These are phyloP conservation scores for Callyntrura guangdongensis DNA, from an alignment of 2,888 invertebrate species.

Conservation along the genomic window DNA sequence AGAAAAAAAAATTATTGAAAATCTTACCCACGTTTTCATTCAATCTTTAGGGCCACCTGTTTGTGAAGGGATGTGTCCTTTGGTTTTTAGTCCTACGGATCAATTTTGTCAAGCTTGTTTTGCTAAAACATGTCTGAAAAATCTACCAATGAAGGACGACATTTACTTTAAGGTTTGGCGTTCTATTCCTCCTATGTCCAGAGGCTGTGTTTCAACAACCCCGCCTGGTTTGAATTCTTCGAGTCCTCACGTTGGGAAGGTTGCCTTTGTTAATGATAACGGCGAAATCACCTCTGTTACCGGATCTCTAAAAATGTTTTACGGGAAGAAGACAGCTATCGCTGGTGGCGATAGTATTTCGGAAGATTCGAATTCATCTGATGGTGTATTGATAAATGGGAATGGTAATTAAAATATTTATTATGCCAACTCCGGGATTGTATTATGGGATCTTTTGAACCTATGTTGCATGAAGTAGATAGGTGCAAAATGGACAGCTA, in stretches of 20 bases:
- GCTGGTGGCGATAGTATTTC: background rate
- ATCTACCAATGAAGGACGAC: constrained; percentile 75
- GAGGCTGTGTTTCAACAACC: constrained; percentile 60
- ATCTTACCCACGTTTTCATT: background rate
- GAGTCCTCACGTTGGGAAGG: constrained; percentile 72
- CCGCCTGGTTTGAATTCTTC: constrained; percentile 51
- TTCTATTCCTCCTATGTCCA: constrained; percentile 72
- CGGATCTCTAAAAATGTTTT: constrained; percentile 41
- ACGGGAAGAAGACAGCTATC: background rate
- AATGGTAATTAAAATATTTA: constrained; percentile 28
- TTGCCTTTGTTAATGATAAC: constrained; percentile 59
- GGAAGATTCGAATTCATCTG: constrained; percentile 55
- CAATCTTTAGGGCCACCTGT: constrained; percentile 63
- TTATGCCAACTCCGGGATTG: background rate
- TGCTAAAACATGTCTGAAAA: constrained; percentile 68
- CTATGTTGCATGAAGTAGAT: no score
- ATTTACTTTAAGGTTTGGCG: constrained; percentile 80
- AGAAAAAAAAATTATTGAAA: background rate
- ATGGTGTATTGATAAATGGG: constrained; percentile 28
- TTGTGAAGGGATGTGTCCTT: constrained; percentile 63
- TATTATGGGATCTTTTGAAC: background rate
- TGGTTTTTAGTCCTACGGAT: constrained; percentile 40
- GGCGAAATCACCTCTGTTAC: constrained; percentile 57
- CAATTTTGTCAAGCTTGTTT: constrained; percentile 80
- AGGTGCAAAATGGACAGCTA: background rate